Conservation (phyloP, 2,113 vertebrate species). For the Cephalopterus ornatus region DNA sequence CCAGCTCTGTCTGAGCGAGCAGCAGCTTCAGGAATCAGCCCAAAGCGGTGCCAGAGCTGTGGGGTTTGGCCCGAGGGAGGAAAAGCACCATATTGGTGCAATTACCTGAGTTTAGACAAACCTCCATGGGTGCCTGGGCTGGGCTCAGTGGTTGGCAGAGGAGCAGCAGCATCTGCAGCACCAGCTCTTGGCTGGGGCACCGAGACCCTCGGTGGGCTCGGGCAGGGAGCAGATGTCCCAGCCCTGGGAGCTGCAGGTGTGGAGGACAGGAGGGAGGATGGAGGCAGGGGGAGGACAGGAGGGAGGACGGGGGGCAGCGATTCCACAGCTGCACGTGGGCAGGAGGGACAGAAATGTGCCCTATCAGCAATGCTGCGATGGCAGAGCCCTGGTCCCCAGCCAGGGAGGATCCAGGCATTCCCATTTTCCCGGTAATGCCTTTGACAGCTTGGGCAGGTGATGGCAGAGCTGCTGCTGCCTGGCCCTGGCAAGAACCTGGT, state of each 20-base stretch:
- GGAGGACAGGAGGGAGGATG: background rate
- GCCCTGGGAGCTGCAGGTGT: background rate
- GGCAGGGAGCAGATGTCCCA: background rate
- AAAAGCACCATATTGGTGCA: background rate
- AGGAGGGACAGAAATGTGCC: background rate
- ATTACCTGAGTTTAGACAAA: background rate
- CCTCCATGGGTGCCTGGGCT: accelerated
- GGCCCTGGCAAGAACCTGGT: background rate
- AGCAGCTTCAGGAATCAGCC: background rate
- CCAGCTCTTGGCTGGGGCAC: background rate
- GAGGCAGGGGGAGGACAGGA: background rate
- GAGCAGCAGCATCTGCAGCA: background rate
- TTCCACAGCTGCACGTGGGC: background rate
- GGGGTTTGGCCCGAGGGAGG: background rate
- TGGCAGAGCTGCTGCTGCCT: background rate
- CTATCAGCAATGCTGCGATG: background rate
- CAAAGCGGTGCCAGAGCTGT: accelerated
- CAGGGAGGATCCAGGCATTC: background rate
- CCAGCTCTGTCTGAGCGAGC: background rate
- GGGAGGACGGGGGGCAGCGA: background rate
- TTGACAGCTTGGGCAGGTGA: background rate
- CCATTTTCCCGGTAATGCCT: background rate
- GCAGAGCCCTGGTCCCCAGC: background rate
- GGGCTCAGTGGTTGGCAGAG: background rate
- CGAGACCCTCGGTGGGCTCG: background rate